Conservation (phyloP, 2,797 vertebrate genomes). For the Calcarius lapponicus region DNA sequence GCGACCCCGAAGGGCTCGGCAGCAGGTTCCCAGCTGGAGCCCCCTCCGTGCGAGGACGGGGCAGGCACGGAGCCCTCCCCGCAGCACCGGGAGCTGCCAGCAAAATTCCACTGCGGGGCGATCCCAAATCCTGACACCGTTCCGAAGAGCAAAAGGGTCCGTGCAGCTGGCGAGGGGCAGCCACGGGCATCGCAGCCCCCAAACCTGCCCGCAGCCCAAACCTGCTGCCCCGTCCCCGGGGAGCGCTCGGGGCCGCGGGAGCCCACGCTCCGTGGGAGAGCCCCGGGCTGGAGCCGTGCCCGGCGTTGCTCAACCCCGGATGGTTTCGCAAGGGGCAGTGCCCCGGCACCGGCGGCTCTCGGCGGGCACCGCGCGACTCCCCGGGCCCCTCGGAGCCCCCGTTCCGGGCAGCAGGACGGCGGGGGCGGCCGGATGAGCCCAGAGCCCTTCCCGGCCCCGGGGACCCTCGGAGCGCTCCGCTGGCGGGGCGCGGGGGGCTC, state of each 20-base stretch:
- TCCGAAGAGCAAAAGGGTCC: too few relatives aligned
- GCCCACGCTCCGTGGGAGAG: not conserved
- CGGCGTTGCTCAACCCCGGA: not conserved
- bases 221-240: not conserved
- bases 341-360: not conserved
- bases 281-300: not conserved
- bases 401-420: not conserved
- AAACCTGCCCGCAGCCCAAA: not conserved
- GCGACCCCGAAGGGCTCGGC: slow-evolving; percentile 15
- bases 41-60: not conserved
- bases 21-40: not conserved
- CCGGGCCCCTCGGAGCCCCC: not conserved
- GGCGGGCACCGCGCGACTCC: not conserved
- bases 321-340: slow-evolving; percentile 2
- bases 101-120: not conserved
- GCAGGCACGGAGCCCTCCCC: not conserved
- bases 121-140: not conserved
- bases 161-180: not conserved
- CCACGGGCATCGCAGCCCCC: too few relatives aligned
- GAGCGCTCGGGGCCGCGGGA: not conserved
- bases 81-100: not conserved
- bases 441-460: not conserved
- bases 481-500: not conserved
- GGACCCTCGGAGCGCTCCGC: not conserved
- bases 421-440: not conserved